Evolutionary conservation across 2,797 vertebrate genomes (phyloP).

Genomic region (Phataginus tetradactyla): DNA sequence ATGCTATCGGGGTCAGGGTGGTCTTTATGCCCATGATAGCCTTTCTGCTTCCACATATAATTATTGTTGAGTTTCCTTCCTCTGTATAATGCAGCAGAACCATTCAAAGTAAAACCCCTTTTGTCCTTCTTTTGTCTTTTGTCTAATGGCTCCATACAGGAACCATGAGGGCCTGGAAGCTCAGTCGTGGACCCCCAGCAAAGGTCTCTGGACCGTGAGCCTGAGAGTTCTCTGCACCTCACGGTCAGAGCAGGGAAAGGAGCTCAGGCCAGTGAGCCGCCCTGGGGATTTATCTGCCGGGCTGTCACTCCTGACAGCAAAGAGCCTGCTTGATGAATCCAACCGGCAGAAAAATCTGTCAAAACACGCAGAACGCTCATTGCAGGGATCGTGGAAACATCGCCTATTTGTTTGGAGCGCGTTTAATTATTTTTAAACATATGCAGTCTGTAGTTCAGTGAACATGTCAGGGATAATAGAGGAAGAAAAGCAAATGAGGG

Average conservation of each 20-base stretch:
- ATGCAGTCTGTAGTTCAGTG: constrained; percentile 81
- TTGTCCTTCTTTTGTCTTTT: not conserved
- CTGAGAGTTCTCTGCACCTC: not conserved
- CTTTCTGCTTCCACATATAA: not conserved
- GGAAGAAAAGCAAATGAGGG: constrained; percentile 68
- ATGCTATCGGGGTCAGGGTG: not conserved
- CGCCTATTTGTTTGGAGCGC: constrained; percentile 69
- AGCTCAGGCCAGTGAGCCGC: not conserved
- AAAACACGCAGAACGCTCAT: constrained; percentile 65
- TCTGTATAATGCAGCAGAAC: not conserved
- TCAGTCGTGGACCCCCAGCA: not conserved
- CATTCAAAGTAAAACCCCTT: not conserved
- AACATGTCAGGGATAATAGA: constrained; percentile 72
- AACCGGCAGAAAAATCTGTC: constrained; percentile 63
- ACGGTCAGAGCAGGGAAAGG: constrained; percentile 2
- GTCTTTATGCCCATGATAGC: not conserved
- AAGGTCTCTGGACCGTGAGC: not conserved
- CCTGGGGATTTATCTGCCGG: constrained; percentile 55
- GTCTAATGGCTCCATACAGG: not conserved
- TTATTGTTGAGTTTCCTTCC: not conserved
- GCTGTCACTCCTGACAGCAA: constrained; percentile 72
- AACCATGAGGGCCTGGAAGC: not conserved
- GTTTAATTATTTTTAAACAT: constrained; percentile 79
- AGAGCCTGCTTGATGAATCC: constrained; percentile 67
- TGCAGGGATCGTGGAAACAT: constrained; percentile 35